Evolutionary conservation across 2,113 vertebrate genomes (phyloP).

Genomic region (Zosterops japonicus): DNA sequence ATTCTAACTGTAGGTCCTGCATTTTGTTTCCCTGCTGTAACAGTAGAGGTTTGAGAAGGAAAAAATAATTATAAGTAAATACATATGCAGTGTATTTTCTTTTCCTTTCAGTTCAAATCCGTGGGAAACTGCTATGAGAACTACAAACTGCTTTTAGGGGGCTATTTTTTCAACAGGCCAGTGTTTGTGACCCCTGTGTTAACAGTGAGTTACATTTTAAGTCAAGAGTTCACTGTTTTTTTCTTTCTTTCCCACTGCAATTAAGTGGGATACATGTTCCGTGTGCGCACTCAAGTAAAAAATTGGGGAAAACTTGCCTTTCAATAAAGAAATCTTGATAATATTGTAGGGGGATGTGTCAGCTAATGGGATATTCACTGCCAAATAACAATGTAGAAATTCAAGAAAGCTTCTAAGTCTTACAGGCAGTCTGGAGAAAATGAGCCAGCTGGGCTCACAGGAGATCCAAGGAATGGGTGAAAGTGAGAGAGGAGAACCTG

Average conservation of each 20-base stretch:
- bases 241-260: conserved; percentile 10
- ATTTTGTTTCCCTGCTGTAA: not conserved
- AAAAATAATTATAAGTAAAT: not conserved
- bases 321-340: not conserved
- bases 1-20: not conserved
- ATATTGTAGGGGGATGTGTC: not conserved
- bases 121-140: conserved; percentile 32
- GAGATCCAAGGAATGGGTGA: not conserved
- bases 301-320: not conserved
- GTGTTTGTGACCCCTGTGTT: conserved; percentile 13
- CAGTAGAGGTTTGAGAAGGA: not conserved
- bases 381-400: not conserved
- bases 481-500: not conserved
- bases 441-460: not conserved
- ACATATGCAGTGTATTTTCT: not conserved
- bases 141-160: not conserved
- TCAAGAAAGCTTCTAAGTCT: not conserved
- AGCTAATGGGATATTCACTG: not conserved
- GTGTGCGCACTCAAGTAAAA: not conserved
- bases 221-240: not conserved
- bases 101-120: conserved; percentile 7
- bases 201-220: conserved; percentile 16
- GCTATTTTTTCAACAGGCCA: conserved; percentile 32
- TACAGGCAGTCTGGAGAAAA: not conserved
- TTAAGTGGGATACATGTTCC: not conserved